Evolutionary conservation across 2,888 invertebrate species (phyloP).

Genomic region (Cosmia pyralina): DNA sequence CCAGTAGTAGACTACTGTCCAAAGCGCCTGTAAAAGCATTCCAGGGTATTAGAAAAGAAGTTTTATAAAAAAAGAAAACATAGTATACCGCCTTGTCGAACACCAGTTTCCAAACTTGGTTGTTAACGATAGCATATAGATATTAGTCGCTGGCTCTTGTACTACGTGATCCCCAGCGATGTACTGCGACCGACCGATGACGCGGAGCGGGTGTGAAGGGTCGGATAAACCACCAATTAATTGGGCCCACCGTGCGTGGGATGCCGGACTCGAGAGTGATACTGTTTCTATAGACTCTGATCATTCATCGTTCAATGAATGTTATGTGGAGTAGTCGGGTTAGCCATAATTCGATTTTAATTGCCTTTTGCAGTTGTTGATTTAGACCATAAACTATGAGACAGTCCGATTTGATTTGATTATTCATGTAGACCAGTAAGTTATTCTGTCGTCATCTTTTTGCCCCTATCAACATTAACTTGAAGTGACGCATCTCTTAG

Average conservation of each 20-base stretch:
- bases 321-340: neutral
- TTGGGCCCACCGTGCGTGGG: constrained; percentile 19
- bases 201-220: constrained; percentile 7
- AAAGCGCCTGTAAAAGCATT: neutral
- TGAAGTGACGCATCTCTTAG: too few species aligned
- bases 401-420: neutral
- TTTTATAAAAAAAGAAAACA: neutral
- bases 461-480: too few species aligned
- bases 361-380: neutral
- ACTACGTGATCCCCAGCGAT: neutral
- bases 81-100: neutral
- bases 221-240: constrained; percentile 30
- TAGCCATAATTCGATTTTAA: neutral
- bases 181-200: neutral
- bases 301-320: neutral
- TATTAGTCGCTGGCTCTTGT: neutral
- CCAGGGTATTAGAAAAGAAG: neutral
- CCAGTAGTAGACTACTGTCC: neutral
- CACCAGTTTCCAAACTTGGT: neutral
- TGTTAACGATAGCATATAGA: neutral
- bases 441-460: too few species aligned
- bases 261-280: neutral
- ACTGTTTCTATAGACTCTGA: neutral
- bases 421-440: neutral
- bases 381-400: neutral